Base-by-base conservation (phyloP, 2,113 vertebrate genomes). In the Catagonus wagneri region DNA sequence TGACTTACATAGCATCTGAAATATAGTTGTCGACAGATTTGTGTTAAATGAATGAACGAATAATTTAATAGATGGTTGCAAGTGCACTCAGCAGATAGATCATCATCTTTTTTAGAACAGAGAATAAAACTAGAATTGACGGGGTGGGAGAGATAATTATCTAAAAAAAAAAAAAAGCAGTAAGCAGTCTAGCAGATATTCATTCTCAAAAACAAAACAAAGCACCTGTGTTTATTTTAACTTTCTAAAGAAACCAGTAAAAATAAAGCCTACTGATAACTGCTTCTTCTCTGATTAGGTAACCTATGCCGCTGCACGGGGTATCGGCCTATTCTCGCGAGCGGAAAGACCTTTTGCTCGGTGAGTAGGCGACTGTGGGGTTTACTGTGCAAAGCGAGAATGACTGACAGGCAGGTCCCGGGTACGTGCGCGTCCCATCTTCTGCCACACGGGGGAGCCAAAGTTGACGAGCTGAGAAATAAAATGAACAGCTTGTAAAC, bases 231-330 rank as follows among this genome's bases (percentile, higher is more conserved):
- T 89, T 65, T 74, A 19, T 80, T 88, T 95, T 72, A 75, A 34
- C 12, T 76, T 92, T 90, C 36, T 29, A 61, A 94, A 83, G 66
- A 76, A 76, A n/a, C 17, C 65, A 36, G 19, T 65, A 20, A 84
- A 92, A 66, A 66, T 34, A 93, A 83, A 83, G 23, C 50, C 52
- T 22, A 8, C 52, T 90, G 23, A 90, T 22, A 27, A 25, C 1
- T 9, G 20, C 15, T 78, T 58, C 74, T 79, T 65, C 68, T 88
- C 39, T 27, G 11, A 76, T 69, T 86, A 99, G 99, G 99, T 93
- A 99, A 99, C 84, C 98, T 99, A 32, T 99, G 99, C 90, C 98
- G 98, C n/a, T 99, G 99, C 65, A 99, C 99, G 1, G 99, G 99
- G 56, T 99, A 99, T 95, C 98, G 99, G 11, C 98, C 99, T 11